Percentiles rank a stretch among this genome's conserved stretches.
phyloP scores from a whole-genome alignment of 37 sponge, comb jelly and placozoan genomes.

The Agelas oroides region DNA sequence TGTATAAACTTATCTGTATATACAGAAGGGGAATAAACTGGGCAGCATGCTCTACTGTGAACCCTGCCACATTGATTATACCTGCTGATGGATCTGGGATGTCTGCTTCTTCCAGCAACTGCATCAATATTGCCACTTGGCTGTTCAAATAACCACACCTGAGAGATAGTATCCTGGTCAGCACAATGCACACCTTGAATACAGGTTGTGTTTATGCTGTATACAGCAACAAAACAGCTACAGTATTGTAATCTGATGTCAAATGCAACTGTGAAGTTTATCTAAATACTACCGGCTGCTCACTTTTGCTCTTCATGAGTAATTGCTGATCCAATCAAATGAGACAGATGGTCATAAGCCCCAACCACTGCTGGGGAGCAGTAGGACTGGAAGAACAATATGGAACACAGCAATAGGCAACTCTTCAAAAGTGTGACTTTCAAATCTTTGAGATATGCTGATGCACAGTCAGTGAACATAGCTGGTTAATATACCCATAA shows the following conservation, averaged over 20 bases:
- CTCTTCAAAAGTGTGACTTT: not conserved
- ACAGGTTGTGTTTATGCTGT: too few species aligned
- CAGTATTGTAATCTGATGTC: too few species aligned
- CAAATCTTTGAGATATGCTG: too few species aligned
- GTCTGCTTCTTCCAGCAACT: slow-evolving; percentile 64
- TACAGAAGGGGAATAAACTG: not conserved
- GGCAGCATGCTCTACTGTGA: not conserved
- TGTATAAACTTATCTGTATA: slow-evolving; percentile 22
- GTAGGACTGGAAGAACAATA: slow-evolving; percentile 49
- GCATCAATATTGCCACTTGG: slow-evolving; percentile 48
- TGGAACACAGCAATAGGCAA: not conserved
- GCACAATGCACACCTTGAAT: too few species aligned
- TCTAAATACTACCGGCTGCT: not conserved
- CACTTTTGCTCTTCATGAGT: slow-evolving; percentile 74
- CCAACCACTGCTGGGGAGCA: slow-evolving; percentile 37
- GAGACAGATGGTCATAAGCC: slow-evolving; percentile 49
- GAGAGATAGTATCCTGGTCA: too few species aligned
- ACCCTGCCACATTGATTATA: too few species aligned
- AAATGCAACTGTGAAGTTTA: too few species aligned
- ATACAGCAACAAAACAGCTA: too few species aligned
- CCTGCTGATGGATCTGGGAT: slow-evolving; percentile 35
- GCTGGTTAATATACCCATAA: too few species aligned
- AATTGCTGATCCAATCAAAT: slow-evolving; percentile 58
- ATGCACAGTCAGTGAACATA: too few species aligned
- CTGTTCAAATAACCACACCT: slow-evolving; percentile 58